Evolutionary conservation across 2,797 vertebrate species (phyloP), one percentile per base, ranked within the genome.

Genomic region (Chrosomus eos): DNA sequence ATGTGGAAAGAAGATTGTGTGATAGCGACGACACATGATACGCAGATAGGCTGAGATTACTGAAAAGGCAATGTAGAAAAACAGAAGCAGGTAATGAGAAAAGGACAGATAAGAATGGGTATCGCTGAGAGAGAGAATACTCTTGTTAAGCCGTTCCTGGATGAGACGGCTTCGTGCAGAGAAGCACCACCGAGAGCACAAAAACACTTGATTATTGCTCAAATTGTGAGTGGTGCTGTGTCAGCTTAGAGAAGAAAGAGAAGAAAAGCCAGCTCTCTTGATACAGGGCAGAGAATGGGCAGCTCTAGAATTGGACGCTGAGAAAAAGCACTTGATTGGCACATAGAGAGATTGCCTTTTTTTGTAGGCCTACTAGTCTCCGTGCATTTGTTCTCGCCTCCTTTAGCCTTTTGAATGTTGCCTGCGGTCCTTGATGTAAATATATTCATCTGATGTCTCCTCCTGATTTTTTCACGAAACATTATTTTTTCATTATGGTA

Each of bases 181-280:
- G 26, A 16, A 31, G 26, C 28, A 7, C 60, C 14, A 8, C 26
- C 7, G 60, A 31, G 60, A 64, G 31, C 70, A 26, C 75, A 81
- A 77, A 82, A 66, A 77, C 66, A 87, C 62, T 82, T 84, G 85
- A 88, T 89, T 85, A 53, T 68, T 84, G 81, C 84, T 88, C 71
- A 87, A 81, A 86, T 76, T 67, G 70, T 48, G 40, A 74, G 51
- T 68, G 72, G 58, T 73, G 62, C 73, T 64, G 26, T 78, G 73
- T 62, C 62, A 72, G 43, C 58, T 62, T 31, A 36, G 23, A 86
- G 74, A 73, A 71, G 62, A 76, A 60, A 70, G 66, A 77, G 70
- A 76, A 64, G 23, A 77, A 78, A 82, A 62, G 26, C 72, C 45
- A 26, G 80, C 55, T 73, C 72, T 83, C 79, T 51, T 73, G 85